phyloP scores from a whole-genome alignment of 2,797 vertebrate species.

The Diceros bicornis region DNA sequence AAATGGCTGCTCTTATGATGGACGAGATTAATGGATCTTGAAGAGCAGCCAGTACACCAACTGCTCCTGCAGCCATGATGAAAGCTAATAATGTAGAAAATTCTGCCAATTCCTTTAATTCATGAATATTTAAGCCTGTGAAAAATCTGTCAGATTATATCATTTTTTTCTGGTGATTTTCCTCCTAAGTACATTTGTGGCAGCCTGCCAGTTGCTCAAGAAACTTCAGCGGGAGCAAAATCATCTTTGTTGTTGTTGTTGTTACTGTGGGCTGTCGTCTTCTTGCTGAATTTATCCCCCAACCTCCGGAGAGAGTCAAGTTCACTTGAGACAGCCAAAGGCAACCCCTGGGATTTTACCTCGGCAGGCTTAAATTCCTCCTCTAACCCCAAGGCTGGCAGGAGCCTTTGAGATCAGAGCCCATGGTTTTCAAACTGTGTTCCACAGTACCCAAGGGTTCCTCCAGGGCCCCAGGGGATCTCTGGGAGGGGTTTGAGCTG shows the following conservation, averaged over 20 bases:
- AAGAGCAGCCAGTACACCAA: constrained; percentile 90
- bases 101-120: constrained; percentile 92
- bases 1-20: constrained; percentile 91
- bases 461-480: not conserved
- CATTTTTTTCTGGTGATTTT: constrained; percentile 91
- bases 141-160: constrained; percentile 92
- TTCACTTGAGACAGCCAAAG: not conserved
- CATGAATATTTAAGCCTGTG: constrained; percentile 92
- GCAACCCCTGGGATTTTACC: not conserved
- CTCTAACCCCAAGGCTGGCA: not conserved
- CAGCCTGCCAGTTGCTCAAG: constrained; percentile 87
- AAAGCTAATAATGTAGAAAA: constrained; percentile 91
- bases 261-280: not conserved
- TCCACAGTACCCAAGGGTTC: not conserved
- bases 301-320: not conserved
- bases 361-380: not conserved
- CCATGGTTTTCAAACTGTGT: not conserved
- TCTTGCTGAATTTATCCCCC: not conserved
- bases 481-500: not conserved
- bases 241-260: constrained; percentile 76
- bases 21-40: constrained; percentile 91
- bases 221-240: constrained; percentile 85
- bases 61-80: constrained; percentile 90
- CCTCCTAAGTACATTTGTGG: constrained; percentile 89
- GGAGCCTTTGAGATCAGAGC: not conserved